Conservation (phyloP, 2,113 vertebrate species). For the Zosterops hypoxanthus region DNA sequence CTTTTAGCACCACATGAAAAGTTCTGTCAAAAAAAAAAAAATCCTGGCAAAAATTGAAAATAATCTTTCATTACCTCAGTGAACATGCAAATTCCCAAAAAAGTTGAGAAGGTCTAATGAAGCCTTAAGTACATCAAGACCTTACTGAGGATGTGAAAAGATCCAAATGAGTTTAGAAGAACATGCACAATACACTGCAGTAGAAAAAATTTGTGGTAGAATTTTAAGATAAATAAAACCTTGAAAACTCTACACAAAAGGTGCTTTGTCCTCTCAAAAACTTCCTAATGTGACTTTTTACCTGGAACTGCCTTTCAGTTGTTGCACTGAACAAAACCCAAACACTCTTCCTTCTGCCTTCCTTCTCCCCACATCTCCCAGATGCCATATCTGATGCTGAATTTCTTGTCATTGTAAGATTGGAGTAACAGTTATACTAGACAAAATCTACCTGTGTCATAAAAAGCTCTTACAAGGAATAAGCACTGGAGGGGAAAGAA, state of each 20-base stretch:
- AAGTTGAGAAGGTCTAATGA: background rate
- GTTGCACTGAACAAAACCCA: background rate
- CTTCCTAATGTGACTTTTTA: background rate
- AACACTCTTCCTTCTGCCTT: background rate
- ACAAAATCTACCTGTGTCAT: background rate
- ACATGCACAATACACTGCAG: background rate
- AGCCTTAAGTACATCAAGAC: background rate
- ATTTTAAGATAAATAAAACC: background rate
- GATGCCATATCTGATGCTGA: background rate
- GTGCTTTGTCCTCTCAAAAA: background rate
- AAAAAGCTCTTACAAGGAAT: background rate
- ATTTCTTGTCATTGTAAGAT: background rate
- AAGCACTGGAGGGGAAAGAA: background rate
- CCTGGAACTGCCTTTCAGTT: background rate
- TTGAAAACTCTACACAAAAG: background rate
- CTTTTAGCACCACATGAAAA: constrained; percentile 4
- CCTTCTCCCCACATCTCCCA: background rate
- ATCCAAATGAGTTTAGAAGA: background rate
- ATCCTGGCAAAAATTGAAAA: background rate
- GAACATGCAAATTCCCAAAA: background rate
- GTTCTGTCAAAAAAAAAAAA: background rate
- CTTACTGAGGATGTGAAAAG: background rate
- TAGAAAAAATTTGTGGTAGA: background rate
- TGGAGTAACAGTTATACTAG: background rate
- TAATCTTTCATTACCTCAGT: background rate